These are phyloP conservation scores for Panonychus citri DNA, from an alignment of 1,140 invertebrate genomes.

Conservation along the genomic window DNA sequence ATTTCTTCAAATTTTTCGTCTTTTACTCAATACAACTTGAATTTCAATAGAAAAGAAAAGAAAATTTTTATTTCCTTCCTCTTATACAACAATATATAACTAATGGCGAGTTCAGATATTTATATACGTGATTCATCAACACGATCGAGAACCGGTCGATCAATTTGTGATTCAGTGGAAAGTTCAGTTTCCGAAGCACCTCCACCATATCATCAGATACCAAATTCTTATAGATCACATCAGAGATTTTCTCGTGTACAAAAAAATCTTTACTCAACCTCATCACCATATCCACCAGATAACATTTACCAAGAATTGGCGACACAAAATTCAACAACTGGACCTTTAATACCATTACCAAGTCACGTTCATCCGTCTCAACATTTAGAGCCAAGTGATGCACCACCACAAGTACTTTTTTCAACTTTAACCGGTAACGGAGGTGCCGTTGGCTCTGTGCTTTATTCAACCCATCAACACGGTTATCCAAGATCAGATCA, in stretches of 20 bases:
- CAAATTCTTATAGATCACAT: neutral
- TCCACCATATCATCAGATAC: neutral
- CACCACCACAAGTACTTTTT: neutral
- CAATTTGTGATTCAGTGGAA: too few species aligned
- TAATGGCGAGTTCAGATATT: too few species aligned
- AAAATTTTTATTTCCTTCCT: too few species aligned
- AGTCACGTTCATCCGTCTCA: conserved; percentile 5
- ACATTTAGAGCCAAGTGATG: neutral
- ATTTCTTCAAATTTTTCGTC: too few species aligned
- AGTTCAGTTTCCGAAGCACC: neutral
- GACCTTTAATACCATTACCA: conserved; percentile 4
- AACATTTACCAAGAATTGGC: neutral
- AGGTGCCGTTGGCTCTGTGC: neutral
- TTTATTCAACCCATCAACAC: neutral
- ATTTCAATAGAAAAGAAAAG: too few species aligned
- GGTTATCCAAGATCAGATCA: neutral
- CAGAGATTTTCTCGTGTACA: neutral
- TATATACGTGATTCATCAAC: too few species aligned
- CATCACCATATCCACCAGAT: neutral
- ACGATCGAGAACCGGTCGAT: too few species aligned
- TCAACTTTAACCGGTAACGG: neutral
- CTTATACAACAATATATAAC: too few species aligned
- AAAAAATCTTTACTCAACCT: neutral
- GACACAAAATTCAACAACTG: conserved; percentile 1
- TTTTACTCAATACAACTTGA: too few species aligned